A percentile compares a stretch with the other conserved stretches of the same genome.
Evolutionary conservation across 2,113 vertebrate species (phyloP).

Genomic region (Panthera uncia): DNA sequence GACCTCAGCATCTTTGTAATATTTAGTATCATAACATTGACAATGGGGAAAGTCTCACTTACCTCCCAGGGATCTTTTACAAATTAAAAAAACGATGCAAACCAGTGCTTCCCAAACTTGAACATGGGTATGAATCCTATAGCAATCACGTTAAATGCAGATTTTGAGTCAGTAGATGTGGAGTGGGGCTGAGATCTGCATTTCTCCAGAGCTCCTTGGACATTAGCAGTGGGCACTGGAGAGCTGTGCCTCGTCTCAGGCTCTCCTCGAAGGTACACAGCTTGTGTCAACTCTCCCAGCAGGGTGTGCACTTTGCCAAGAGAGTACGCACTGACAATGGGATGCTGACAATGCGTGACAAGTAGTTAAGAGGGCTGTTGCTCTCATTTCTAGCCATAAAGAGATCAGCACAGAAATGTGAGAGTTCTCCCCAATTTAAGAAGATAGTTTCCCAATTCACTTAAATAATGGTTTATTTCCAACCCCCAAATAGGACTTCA

Average conservation of each 20-base stretch:
- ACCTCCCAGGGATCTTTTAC: background rate
- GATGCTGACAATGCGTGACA: background rate
- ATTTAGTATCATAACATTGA: background rate
- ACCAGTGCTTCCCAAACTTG: background rate
- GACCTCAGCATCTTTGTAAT: background rate
- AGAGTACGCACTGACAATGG: background rate
- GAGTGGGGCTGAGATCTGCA: background rate
- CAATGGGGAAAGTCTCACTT: background rate
- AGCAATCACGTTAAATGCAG: background rate
- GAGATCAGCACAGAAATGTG: background rate
- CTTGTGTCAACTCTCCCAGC: fast-evolving
- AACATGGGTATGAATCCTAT: background rate
- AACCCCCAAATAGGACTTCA: background rate
- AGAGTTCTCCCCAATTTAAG: background rate
- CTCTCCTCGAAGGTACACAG: too few species aligned
- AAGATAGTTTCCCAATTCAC: background rate
- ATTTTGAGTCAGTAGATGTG: background rate
- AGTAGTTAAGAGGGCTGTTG: background rate
- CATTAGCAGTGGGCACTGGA: background rate
- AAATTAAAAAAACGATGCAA: background rate
- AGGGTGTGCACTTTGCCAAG: fast-evolving
- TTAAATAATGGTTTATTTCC: background rate
- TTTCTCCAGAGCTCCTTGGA: background rate
- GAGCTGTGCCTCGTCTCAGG: background rate
- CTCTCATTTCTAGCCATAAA: background rate